Conservation (phyloP, 2,888 invertebrate species). For the Calliphora vomitoria region DNA sequence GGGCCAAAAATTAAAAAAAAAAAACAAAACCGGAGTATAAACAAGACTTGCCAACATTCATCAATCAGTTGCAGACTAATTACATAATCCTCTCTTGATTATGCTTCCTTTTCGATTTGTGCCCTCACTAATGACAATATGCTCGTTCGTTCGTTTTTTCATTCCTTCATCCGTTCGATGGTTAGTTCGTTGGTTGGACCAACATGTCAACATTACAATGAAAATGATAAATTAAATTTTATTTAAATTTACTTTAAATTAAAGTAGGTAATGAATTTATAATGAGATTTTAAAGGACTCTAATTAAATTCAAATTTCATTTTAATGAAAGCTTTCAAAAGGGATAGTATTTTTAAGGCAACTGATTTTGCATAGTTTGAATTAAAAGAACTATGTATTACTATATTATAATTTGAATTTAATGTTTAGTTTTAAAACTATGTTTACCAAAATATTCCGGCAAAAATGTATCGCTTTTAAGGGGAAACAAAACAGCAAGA, state of each 20-base stretch:
- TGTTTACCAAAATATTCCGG: too few species aligned
- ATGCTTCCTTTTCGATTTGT: constrained; percentile 79
- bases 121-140: constrained; percentile 62
- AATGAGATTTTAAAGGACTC: constrained; percentile 53
- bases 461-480: too few species aligned
- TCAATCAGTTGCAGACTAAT: constrained; percentile 85
- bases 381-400: too few species aligned
- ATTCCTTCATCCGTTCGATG: background rate
- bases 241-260: constrained; percentile 61
- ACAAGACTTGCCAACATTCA: constrained; percentile 80
- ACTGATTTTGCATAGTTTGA: background rate
- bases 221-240: constrained; percentile 69
- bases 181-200: constrained; percentile 39
- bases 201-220: constrained; percentile 63
- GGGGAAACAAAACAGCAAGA: too few species aligned
- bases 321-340: background rate
- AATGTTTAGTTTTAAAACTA: too few species aligned
- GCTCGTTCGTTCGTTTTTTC: constrained; percentile 12
- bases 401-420: too few species aligned
- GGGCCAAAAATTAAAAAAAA: constrained; percentile 15
- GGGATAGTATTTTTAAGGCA: background rate
- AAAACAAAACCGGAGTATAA: constrained; percentile 14
- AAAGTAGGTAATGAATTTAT: constrained; percentile 49
- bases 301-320: constrained; percentile 62
- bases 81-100: constrained; percentile 84